phyloP scores from a whole-genome alignment of 2,797 vertebrate species.

The Meriones psammophilus region DNA sequence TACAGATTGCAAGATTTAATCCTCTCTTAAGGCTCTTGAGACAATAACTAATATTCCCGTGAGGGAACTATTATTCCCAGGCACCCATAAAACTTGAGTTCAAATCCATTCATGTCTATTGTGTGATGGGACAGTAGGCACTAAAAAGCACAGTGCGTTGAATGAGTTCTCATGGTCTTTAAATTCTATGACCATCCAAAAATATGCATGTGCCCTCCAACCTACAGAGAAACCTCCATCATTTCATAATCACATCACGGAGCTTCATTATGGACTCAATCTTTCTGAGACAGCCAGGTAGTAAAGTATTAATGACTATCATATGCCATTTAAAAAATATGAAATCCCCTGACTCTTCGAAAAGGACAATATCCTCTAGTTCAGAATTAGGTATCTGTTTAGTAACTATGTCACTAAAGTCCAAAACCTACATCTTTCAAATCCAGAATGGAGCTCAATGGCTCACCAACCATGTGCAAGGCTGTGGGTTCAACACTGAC shows the following conservation, averaged over 20 bases:
- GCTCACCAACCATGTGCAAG: neutral
- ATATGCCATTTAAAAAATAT: neutral
- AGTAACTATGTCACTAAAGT: neutral
- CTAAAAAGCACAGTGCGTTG: neutral
- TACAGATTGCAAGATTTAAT: neutral
- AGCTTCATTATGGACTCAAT: neutral
- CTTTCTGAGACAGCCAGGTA: neutral
- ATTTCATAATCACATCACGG: constrained; percentile 7
- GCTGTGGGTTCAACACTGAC: neutral
- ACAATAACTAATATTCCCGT: neutral
- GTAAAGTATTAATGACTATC: constrained; percentile 36
- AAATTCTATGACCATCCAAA: neutral
- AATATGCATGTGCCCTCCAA: neutral
- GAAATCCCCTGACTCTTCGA: neutral
- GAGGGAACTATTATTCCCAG: constrained; percentile 7
- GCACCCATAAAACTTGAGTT: constrained; percentile 47
- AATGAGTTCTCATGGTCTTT: constrained; percentile 7
- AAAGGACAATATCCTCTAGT: neutral
- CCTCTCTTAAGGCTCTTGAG: constrained; percentile 7
- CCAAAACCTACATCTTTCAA: neutral
- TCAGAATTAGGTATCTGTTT: neutral
- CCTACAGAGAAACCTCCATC: neutral
- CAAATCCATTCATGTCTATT: neutral
- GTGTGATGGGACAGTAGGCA: neutral
- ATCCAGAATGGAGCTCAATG: neutral